Percentiles rank a stretch among this genome's conserved stretches.
These are phyloP conservation scores for Hiodon tergisus DNA, from an alignment of 2,113 vertebrate genomes.

Conservation along the genomic window DNA sequence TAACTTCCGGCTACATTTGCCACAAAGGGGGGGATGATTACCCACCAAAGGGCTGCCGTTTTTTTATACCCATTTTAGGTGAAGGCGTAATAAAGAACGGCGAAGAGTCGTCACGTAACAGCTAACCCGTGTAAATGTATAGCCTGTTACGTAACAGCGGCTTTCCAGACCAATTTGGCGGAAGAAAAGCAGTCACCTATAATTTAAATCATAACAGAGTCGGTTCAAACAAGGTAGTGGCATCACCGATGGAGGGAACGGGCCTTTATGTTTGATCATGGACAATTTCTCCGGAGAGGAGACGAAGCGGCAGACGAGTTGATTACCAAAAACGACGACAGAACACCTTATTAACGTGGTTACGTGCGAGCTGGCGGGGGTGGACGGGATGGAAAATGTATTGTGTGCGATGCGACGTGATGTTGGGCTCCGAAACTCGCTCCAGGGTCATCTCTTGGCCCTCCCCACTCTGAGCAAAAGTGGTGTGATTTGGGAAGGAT, in stretches of 20 bases:
- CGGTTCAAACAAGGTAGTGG: constrained; percentile 30
- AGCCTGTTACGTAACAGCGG: constrained; percentile 30
- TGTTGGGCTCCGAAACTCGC: constrained; percentile 16
- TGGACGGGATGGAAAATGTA: constrained; percentile 14
- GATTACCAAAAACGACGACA: constrained; percentile 17
- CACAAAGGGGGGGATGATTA: too few relatives aligned
- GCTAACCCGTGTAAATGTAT: constrained; percentile 21
- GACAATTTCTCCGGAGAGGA: constrained; percentile 25
- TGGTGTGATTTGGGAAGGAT: neutral
- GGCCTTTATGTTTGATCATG: constrained; percentile 33
- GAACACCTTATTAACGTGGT: constrained; percentile 29
- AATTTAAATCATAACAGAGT: constrained; percentile 41
- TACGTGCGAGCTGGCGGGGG: constrained; percentile 31
- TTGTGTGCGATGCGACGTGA: constrained; percentile 33
- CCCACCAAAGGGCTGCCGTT: too few relatives aligned
- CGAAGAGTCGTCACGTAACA: constrained; percentile 7
- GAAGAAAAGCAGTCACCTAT: constrained; percentile 35
- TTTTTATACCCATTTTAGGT: too few relatives aligned
- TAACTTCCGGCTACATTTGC: too few relatives aligned
- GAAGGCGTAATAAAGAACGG: neutral
- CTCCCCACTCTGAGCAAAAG: neutral
- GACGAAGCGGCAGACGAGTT: constrained; percentile 14
- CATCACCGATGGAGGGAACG: constrained; percentile 28
- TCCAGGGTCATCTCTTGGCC: constrained; percentile 24
- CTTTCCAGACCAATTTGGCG: constrained; percentile 43